phyloP scores from a whole-genome alignment of 64 coral and sea anemone species.

The Stichodactyla mertensii region DNA sequence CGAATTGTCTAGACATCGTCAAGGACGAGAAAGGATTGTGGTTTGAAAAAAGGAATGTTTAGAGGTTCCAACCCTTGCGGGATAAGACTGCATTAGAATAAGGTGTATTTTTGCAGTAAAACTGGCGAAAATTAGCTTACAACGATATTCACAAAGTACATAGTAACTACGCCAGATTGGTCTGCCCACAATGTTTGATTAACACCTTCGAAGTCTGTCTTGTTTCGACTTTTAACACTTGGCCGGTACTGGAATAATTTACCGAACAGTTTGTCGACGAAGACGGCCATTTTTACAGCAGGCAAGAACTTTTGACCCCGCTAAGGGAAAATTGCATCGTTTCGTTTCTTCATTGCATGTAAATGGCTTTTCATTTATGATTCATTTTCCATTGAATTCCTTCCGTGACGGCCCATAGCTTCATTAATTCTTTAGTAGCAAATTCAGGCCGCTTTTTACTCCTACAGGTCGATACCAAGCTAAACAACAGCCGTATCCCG shows the following conservation, averaged over 20 bases:
- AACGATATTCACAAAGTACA: neutral
- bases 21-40: neutral
- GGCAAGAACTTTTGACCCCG: neutral
- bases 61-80: neutral
- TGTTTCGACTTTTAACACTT: conserved; percentile 17
- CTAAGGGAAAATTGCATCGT: neutral
- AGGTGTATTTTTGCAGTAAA: neutral
- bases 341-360: neutral
- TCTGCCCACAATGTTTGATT: neutral
- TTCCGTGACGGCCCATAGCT: neutral
- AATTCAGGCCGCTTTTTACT: conserved; percentile 3
- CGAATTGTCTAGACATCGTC: conserved; percentile 2
- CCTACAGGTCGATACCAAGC: neutral
- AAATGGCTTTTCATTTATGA: neutral
- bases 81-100: neutral
- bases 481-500: neutral
- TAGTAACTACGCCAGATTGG: neutral
- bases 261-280: neutral
- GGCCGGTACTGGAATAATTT: conserved; percentile 13
- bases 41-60: neutral
- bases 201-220: conserved; percentile 8
- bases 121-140: neutral
- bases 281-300: neutral
- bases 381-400: neutral
- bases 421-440: conserved; percentile 14